Conservation (phyloP, 2,113 vertebrate genomes). For the Paramormyrops kingsleyae region DNA sequence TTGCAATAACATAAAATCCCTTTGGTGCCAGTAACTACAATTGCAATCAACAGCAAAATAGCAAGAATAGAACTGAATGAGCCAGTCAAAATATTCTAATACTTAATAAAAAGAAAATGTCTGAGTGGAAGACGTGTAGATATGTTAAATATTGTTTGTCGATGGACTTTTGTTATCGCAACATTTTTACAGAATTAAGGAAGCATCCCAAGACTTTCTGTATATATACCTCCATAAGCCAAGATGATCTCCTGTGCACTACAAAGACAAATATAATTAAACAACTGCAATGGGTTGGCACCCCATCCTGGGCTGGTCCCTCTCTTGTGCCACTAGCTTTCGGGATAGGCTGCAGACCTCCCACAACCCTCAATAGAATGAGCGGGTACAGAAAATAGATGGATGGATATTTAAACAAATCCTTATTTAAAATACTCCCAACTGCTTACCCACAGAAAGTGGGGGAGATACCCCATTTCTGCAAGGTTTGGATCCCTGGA, state of each 20-base stretch:
- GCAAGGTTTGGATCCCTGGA: constrained; percentile 34
- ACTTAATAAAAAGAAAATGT: neutral
- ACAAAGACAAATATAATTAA: neutral
- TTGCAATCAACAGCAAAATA: too few species aligned
- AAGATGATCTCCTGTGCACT: neutral
- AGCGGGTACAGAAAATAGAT: neutral
- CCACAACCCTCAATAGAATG: neutral
- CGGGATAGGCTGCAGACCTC: neutral
- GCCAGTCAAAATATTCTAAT: too few species aligned
- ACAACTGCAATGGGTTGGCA: neutral
- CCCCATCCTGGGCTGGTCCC: neutral
- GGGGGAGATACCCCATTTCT: constrained; percentile 42
- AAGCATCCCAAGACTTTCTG: neutral
- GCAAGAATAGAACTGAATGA: too few species aligned
- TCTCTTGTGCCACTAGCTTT: neutral
- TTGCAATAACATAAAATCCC: neutral
- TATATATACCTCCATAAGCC: neutral
- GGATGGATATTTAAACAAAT: neutral
- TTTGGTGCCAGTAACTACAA: neutral
- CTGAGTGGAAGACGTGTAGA: neutral
- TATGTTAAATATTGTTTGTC: neutral
- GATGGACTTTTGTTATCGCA: neutral
- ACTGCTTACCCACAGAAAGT: constrained; percentile 61
- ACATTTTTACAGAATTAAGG: neutral
- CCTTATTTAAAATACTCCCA: neutral